phyloP scores from a whole-genome alignment of 2,888 invertebrate genomes.

The Tanytarsus gracilentus region DNA sequence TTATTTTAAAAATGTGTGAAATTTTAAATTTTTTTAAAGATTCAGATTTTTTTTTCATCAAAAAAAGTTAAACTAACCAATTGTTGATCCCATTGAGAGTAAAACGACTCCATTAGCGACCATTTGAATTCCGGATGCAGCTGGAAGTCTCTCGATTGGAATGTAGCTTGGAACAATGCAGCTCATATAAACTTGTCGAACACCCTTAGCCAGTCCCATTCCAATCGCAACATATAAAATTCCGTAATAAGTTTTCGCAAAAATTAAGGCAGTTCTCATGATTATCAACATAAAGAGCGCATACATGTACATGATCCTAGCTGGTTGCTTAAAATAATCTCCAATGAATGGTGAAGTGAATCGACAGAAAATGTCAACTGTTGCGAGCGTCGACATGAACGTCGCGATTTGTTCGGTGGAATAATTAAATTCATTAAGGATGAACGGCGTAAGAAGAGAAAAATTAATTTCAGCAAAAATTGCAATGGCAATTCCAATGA shows the following conservation, averaged over 20 bases:
- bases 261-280: slow-evolving; percentile 50
- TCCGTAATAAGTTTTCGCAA: slow-evolving; percentile 37
- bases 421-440: slow-evolving; percentile 54
- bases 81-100: slow-evolving; percentile 51
- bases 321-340: slow-evolving; percentile 52
- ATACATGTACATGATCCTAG: slow-evolving; percentile 55
- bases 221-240: slow-evolving; percentile 47
- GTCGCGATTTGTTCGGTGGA: slow-evolving; percentile 51
- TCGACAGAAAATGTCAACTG: slow-evolving; percentile 45
- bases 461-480: slow-evolving; percentile 63
- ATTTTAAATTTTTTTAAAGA: not conserved
- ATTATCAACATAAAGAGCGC: slow-evolving; percentile 52
- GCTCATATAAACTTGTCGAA: slow-evolving; percentile 46
- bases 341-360: slow-evolving; percentile 58
- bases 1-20: not conserved
- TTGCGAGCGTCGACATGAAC: slow-evolving; percentile 54
- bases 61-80: no score
- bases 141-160: slow-evolving; percentile 55
- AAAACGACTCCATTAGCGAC: slow-evolving; percentile 56
- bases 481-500: slow-evolving; percentile 58
- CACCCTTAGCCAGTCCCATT: slow-evolving; percentile 44
- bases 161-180: slow-evolving; percentile 60
- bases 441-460: slow-evolving; percentile 56
- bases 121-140: slow-evolving; percentile 62
- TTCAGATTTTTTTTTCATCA: no score